These are phyloP conservation scores for Eupithecia subfuscata DNA, from an alignment of 2,888 invertebrate species.

Conservation along the genomic window DNA sequence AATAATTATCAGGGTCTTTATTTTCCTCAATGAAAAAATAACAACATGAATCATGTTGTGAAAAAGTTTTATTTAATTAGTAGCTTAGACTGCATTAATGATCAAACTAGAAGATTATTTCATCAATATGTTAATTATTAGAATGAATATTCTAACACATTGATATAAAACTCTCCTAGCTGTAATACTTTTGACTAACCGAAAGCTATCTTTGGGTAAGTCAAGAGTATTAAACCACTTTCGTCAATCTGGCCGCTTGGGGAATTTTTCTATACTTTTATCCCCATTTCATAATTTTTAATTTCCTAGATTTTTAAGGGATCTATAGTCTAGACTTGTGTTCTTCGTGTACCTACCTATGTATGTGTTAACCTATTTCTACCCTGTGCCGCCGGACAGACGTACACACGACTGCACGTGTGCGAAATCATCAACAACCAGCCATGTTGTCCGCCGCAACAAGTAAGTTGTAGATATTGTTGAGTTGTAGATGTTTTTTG, in stretches of 20 bases:
- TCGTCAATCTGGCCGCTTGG: background rate
- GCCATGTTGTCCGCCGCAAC: constrained; percentile 91
- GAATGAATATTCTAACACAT: background rate
- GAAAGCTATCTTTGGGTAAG: background rate
- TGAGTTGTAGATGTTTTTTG: constrained; percentile 28
- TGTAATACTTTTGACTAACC: background rate
- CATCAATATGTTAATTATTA: background rate
- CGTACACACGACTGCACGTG: constrained; percentile 95
- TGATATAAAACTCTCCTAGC: background rate
- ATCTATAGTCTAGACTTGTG: background rate
- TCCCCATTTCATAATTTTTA: background rate
- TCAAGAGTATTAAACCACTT: background rate
- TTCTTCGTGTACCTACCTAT: constrained; percentile 2
- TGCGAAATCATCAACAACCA: constrained; percentile 93
- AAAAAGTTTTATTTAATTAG: background rate
- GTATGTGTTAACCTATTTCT: constrained; percentile 70
- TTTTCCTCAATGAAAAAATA: background rate
- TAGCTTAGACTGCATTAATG: background rate
- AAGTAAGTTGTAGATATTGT: constrained; percentile 67
- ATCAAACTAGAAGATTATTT: background rate
- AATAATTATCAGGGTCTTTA: background rate
- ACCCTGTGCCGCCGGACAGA: constrained; percentile 86
- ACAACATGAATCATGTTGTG: background rate
- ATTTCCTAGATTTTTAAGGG: background rate
- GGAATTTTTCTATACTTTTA: background rate